These are phyloP conservation scores for Pseudonaja textilis DNA, from an alignment of 2,113 vertebrate genomes.

Conservation along the genomic window DNA sequence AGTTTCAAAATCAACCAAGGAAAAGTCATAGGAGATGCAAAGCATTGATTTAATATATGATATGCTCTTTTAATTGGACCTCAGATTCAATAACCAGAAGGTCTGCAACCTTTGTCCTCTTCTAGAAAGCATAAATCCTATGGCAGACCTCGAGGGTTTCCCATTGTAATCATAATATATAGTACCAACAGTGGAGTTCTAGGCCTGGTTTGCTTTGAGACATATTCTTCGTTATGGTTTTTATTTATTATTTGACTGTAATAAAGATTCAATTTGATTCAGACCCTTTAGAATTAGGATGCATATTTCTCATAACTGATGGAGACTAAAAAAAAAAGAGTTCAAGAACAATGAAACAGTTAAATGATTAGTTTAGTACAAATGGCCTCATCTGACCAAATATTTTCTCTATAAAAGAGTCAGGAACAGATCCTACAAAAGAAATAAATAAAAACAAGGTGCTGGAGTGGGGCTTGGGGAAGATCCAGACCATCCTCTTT, in stretches of 20 bases:
- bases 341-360: slow-evolving; percentile 8
- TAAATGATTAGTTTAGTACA: background rate
- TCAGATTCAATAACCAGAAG: background rate
- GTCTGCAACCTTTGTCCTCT: background rate
- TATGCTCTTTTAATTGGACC: background rate
- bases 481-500: background rate
- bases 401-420: background rate
- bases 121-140: background rate
- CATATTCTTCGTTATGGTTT: background rate
- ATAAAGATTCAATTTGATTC: background rate
- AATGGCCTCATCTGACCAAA: background rate
- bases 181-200: background rate
- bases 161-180: background rate
- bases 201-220: background rate
- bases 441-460: background rate
- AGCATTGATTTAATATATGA: background rate
- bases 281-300: slow-evolving; percentile 28
- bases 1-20: background rate
- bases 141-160: too few relatives aligned
- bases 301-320: slow-evolving; percentile 49
- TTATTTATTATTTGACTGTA: background rate
- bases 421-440: background rate
- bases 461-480: background rate
- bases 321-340: slow-evolving; percentile 5
- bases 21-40: background rate